phyloP scores from a whole-genome alignment of 2,113 vertebrate genomes.

The Lepus americanus region DNA sequence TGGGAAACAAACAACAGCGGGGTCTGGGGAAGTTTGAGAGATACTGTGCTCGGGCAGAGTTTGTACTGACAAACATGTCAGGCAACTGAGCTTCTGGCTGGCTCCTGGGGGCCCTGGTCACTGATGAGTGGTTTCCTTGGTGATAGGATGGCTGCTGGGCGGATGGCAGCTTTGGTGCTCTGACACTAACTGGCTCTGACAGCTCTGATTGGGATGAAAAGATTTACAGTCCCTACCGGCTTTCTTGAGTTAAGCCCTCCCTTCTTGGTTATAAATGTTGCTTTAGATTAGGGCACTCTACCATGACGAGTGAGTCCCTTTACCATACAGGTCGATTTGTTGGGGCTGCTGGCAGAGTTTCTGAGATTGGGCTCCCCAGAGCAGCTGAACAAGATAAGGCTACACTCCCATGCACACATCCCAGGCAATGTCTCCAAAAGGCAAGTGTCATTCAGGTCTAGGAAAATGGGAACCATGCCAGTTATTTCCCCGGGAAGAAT shows the following conservation, averaged over 20 bases:
- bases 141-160: constrained; percentile 38
- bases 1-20: constrained; percentile 4
- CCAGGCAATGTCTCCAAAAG: background rate
- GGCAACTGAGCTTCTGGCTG: background rate
- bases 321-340: background rate
- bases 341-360: background rate
- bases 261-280: constrained; percentile 59
- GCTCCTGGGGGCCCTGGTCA: constrained; percentile 51
- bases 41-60: background rate
- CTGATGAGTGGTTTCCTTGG: constrained; percentile 68
- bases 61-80: constrained; percentile 59
- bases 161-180: constrained; percentile 11
- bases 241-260: constrained; percentile 71
- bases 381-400: background rate
- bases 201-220: constrained; percentile 75
- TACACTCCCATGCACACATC: background rate
- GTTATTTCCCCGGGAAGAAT: constrained; percentile 34
- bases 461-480: background rate
- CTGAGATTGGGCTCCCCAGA: background rate
- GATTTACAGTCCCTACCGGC: constrained; percentile 65
- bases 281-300: constrained; percentile 4
- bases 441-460: background rate
- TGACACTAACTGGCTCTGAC: constrained; percentile 72
- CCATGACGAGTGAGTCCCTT: background rate
- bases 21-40: background rate